Percentiles rank a stretch among this genome's conserved stretches.
These are phyloP conservation scores for Gallinago nigripennis DNA, from an alignment of 2,797 vertebrate species.

Conservation along the genomic window DNA sequence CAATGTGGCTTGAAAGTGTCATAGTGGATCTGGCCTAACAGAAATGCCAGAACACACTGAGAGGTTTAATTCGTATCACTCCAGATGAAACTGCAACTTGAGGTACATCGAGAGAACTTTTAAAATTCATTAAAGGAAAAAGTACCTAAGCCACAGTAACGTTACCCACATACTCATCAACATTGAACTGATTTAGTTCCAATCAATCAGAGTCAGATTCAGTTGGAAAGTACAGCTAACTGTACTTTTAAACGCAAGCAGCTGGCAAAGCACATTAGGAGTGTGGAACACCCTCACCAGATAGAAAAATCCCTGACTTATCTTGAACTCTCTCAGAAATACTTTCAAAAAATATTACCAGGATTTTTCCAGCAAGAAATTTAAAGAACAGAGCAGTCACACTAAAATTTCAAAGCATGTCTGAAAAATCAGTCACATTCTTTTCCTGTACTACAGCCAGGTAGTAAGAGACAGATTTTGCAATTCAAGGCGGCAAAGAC, in stretches of 20 bases:
- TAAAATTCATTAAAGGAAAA: not conserved
- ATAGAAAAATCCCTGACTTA: not conserved
- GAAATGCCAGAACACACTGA: not conserved
- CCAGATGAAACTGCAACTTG: rapidly evolving
- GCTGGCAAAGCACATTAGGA: not conserved
- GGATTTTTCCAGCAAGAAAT: not conserved
- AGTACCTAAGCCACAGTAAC: not conserved
- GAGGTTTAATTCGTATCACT: not conserved
- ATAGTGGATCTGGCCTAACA: not conserved
- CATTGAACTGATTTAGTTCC: not conserved
- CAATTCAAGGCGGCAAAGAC: not conserved
- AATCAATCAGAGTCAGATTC: not conserved
- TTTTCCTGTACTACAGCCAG: not conserved
- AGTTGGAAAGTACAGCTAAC: not conserved
- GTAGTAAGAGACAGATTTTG: not conserved
- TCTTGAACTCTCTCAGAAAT: not conserved
- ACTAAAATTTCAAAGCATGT: not conserved
- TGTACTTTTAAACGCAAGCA: not conserved
- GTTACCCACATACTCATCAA: not conserved
- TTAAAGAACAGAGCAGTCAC: not conserved
- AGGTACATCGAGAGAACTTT: not conserved
- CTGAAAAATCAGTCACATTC: not conserved
- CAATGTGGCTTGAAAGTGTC: rapidly evolving
- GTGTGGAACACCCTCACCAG: not conserved
- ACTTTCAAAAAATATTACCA: not conserved